Evolutionary conservation across 2,113 vertebrate genomes (phyloP).

Genomic region (Eubucco bourcierii): DNA sequence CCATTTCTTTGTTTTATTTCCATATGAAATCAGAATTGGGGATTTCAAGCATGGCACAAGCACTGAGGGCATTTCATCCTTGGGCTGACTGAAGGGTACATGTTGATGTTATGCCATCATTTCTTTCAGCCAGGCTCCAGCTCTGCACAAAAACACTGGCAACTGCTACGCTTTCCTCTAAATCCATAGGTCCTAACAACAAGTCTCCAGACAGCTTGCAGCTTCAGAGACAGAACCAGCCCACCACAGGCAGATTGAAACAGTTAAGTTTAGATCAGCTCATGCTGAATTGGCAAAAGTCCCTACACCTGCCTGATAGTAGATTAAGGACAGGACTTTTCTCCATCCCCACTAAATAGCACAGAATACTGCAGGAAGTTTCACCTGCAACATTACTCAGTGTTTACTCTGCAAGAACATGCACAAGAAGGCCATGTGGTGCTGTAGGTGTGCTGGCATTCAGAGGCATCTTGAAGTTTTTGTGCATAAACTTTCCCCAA

Average conservation of each 20-base stretch:
- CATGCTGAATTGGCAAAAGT: neutral
- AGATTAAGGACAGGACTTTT: neutral
- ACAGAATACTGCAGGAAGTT: neutral
- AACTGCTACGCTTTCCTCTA: neutral
- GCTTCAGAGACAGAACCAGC: neutral
- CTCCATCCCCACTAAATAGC: neutral
- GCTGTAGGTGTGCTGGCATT: neutral
- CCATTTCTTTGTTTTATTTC: neutral
- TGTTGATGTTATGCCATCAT: neutral
- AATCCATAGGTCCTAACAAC: neutral
- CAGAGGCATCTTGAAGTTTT: neutral
- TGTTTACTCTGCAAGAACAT: neutral
- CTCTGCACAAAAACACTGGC: neutral
- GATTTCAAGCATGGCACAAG: neutral
- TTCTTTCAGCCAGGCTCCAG: neutral
- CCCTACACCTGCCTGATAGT: neutral
- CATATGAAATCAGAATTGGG: neutral
- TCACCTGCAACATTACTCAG: rapidly evolving
- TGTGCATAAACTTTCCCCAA: neutral
- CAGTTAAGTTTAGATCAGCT: neutral
- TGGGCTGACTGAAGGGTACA: neutral
- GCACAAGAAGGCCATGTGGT: neutral
- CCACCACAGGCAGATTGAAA: neutral
- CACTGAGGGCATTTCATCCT: neutral
- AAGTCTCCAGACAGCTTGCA: neutral